Percentiles rank a stretch among this genome's conserved stretches.
Conservation (phyloP, 1,140 invertebrate genomes). For the Apis cerana region DNA sequence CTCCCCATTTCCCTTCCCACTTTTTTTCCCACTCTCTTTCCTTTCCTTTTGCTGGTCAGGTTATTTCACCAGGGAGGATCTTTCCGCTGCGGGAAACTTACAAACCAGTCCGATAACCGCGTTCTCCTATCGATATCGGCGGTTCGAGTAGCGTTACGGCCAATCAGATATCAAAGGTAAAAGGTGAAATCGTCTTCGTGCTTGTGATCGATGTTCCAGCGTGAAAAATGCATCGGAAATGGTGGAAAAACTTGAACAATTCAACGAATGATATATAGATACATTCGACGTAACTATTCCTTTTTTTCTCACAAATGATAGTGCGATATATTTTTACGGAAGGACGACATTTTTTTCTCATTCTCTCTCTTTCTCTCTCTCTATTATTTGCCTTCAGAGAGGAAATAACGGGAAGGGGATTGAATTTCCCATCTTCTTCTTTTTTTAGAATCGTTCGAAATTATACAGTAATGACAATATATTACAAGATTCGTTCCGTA, state of each 20-base stretch:
- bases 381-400: too few relatives aligned
- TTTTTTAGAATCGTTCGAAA: too few relatives aligned
- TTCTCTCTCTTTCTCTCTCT: too few relatives aligned
- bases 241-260: not conserved
- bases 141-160: not conserved
- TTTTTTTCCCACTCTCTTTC: not conserved
- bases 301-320: too few relatives aligned
- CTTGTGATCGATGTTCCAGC: not conserved
- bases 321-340: too few relatives aligned
- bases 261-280: not conserved
- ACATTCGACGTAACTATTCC: not conserved
- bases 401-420: too few relatives aligned
- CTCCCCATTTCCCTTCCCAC: not conserved
- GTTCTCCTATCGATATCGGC: conserved; percentile 1
- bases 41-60: not conserved
- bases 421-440: too few relatives aligned
- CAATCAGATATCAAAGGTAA: conserved; percentile 24
- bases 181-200: conserved; percentile 1
- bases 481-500: not conserved
- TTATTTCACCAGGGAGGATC: conserved; percentile 21
- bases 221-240: conserved; percentile 1
- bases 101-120: conserved; percentile 28
- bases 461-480: not conserved
- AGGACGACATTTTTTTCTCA: too few relatives aligned
- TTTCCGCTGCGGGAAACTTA: not conserved